Conservation (phyloP, 2,888 invertebrate species). For the Catocala fraxini region DNA sequence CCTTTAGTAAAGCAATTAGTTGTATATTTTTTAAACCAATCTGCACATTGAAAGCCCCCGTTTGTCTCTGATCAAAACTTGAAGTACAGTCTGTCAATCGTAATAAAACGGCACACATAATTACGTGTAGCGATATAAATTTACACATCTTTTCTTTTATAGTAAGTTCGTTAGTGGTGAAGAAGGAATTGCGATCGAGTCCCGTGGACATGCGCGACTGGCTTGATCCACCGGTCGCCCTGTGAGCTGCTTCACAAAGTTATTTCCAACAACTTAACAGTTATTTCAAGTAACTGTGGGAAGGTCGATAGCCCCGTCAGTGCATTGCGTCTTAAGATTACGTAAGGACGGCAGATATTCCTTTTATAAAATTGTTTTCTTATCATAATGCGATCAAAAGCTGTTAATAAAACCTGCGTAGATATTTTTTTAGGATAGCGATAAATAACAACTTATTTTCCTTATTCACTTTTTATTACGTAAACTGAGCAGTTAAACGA, state of each 20-base stretch:
- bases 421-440: too few relatives aligned
- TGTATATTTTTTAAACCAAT: conserved; percentile 93
- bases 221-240: conserved; percentile 64
- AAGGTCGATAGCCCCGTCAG: conserved; percentile 84
- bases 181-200: conserved; percentile 62
- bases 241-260: conserved; percentile 73
- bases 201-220: conserved; percentile 71
- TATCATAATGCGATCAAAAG: too few relatives aligned
- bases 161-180: conserved; percentile 20
- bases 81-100: conserved; percentile 56
- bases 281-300: conserved; percentile 83
- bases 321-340: conserved; percentile 76
- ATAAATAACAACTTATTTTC: too few relatives aligned
- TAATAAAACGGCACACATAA: conserved; percentile 50
- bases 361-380: conserved; percentile 36
- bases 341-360: conserved; percentile 71
- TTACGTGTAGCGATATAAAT: conserved; percentile 40
- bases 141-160: conserved; percentile 52
- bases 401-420: too few relatives aligned
- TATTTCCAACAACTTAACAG: conserved; percentile 86
- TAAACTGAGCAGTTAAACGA: too few relatives aligned
- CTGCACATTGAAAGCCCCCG: conserved; percentile 93
- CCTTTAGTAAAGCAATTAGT: conserved; percentile 90
- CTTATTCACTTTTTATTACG: too few relatives aligned
- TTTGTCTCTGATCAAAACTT: conserved; percentile 91